phyloP scores from a whole-genome alignment of 1,140 invertebrate genomes.

The Contarinia nasturtii region DNA sequence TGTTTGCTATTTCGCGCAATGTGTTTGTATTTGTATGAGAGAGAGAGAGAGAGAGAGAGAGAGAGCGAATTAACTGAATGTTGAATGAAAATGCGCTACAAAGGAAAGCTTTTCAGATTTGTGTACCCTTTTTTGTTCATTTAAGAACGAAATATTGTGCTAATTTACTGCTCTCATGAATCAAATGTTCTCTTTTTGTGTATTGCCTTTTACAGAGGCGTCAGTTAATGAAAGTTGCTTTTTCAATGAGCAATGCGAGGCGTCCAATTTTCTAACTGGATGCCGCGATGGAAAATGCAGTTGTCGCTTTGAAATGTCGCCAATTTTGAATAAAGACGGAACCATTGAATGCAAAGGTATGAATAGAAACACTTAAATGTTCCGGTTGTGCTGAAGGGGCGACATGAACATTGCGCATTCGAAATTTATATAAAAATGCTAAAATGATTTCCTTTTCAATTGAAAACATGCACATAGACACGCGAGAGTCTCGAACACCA shows the following conservation, averaged over 20 bases:
- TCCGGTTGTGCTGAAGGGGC: conserved; percentile 1
- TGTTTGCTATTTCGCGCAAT: too few species aligned
- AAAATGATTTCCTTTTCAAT: conserved; percentile 5
- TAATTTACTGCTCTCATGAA: too few species aligned
- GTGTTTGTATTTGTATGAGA: too few species aligned
- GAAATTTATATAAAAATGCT: conserved; percentile 5
- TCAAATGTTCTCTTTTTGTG: too few species aligned
- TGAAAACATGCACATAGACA: not conserved
- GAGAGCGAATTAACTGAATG: too few species aligned
- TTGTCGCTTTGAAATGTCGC: conserved; percentile 55
- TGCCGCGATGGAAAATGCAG: conserved; percentile 55
- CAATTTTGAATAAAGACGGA: conserved; percentile 42
- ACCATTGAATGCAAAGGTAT: conserved; percentile 49
- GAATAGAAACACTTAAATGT: conserved; percentile 7
- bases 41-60: too few species aligned
- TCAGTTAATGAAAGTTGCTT: conserved; percentile 58
- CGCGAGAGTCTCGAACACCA: conserved; percentile 22
- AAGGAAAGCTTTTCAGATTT: too few species aligned
- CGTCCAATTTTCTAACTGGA: conserved; percentile 42
- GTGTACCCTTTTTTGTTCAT: too few species aligned
- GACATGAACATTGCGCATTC: too few species aligned
- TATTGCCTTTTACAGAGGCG: conserved; percentile 36
- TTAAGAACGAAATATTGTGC: too few species aligned
- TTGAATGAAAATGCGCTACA: too few species aligned
- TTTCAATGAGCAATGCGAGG: conserved; percentile 66